Percentiles rank a stretch among this genome's conserved stretches.
Conservation (phyloP, 2,888 invertebrate genomes). For the Athetis lepigone region DNA sequence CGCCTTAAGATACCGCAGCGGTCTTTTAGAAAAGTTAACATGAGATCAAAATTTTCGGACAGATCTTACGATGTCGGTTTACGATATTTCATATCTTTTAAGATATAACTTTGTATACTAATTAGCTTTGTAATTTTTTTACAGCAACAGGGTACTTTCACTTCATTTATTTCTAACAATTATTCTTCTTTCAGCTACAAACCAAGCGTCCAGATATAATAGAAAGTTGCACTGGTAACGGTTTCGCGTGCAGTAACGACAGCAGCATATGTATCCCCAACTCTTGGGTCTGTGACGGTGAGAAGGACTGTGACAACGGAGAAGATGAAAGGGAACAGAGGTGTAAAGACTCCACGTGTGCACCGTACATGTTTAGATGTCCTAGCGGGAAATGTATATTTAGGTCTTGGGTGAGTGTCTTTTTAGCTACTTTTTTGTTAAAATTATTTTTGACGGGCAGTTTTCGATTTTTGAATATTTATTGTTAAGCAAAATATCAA, state of each 20-base stretch:
- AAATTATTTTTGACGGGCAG: no score
- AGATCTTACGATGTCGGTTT: no score
- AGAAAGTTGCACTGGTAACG: constrained; percentile 74
- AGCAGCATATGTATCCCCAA: constrained; percentile 92
- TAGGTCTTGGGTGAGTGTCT: constrained; percentile 88
- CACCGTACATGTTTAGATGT: constrained; percentile 94
- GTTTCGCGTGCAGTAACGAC: constrained; percentile 80
- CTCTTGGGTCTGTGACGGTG: constrained; percentile 95
- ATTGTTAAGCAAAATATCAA: no score
- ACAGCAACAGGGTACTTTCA: no score
- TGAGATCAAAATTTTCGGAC: no score
- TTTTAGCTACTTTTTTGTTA: background rate
- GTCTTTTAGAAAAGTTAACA: no score
- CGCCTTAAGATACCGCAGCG: no score
- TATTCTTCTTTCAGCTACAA: constrained; percentile 57
- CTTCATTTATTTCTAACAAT: background rate
- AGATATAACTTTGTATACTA: no score
- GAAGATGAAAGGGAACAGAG: constrained; percentile 93
- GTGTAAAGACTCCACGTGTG: constrained; percentile 93
- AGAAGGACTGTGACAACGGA: constrained; percentile 93
- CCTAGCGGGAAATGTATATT: constrained; percentile 90
- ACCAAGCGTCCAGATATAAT: constrained; percentile 72
- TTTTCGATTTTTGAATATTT: no score
- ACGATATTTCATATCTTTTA: no score
- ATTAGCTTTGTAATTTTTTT: no score